Percentiles rank a stretch among this genome's conserved stretches.
Conservation (phyloP, 2,797 vertebrate species). For the Melopsittacus undulatus region DNA sequence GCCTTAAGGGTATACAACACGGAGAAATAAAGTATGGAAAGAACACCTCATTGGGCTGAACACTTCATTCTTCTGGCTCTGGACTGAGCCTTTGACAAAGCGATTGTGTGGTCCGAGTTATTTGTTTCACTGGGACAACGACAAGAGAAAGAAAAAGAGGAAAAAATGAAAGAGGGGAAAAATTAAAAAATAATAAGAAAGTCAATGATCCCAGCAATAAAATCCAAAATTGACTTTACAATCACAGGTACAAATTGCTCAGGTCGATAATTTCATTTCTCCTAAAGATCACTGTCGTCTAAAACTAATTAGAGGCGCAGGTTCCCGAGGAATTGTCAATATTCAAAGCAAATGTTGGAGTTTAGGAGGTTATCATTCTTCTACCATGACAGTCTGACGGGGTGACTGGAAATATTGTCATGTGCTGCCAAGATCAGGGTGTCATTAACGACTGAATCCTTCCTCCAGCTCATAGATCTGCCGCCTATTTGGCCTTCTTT, state of each 20-base stretch:
- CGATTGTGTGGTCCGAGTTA: constrained; percentile 70
- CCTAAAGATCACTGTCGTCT: constrained; percentile 87
- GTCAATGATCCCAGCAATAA: constrained; percentile 85
- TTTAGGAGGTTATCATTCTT: constrained; percentile 83
- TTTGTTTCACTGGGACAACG: constrained; percentile 69
- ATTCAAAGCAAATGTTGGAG: constrained; percentile 85
- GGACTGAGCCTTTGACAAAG: constrained; percentile 70
- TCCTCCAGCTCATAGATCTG: constrained; percentile 36
- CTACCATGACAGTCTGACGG: constrained; percentile 80
- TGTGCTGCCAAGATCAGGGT: constrained; percentile 76
- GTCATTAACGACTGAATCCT: constrained; percentile 72
- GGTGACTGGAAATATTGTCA: constrained; percentile 80
- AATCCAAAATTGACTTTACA: constrained; percentile 86
- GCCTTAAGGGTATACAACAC: constrained; percentile 94
- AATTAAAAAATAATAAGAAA: constrained; percentile 68
- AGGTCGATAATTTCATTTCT: constrained; percentile 83
- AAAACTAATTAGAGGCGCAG: constrained; percentile 87
- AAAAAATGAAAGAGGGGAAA: constrained; percentile 34
- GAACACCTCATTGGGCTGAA: constrained; percentile 78
- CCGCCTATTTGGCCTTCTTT: constrained; percentile 70
- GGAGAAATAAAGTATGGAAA: constrained; percentile 84
- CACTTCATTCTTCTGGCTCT: constrained; percentile 74
- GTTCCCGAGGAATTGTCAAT: constrained; percentile 88
- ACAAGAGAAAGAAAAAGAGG: constrained; percentile 65
- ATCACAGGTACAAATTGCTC: constrained; percentile 85